Conservation (phyloP, 2,113 vertebrate species). For the Apodemus speciosus region DNA sequence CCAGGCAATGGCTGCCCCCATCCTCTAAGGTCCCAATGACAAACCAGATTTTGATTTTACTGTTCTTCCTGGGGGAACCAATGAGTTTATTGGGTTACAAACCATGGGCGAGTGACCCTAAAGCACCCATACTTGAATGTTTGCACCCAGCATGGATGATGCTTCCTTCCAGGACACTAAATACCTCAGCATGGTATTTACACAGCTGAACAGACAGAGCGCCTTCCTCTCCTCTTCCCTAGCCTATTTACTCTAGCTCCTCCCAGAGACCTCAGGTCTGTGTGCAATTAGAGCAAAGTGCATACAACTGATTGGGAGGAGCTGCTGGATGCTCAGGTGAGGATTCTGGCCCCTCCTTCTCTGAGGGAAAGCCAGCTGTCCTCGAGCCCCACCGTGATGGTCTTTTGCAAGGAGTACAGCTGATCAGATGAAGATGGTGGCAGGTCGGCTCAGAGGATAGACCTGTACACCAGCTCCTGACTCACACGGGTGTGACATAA, state of each 20-base stretch:
- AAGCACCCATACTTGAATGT: background rate
- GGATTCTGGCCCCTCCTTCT: background rate
- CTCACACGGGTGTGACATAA: background rate
- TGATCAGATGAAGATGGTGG: background rate
- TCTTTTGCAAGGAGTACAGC: background rate
- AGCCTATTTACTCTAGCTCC: background rate
- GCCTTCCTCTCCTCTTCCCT: background rate
- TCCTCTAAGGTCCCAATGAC: background rate
- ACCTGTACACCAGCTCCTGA: background rate
- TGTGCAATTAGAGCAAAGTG: background rate
- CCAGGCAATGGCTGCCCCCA: background rate
- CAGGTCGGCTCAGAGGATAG: background rate
- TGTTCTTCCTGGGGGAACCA: background rate
- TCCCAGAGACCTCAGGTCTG: background rate
- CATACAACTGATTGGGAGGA: background rate
- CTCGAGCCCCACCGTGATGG: background rate
- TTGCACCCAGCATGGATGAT: background rate
- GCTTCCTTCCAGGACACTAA: background rate
- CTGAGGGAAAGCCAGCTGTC: background rate
- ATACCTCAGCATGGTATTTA: background rate
- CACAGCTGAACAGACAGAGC: background rate
- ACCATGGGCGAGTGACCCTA: background rate
- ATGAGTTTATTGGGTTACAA: background rate
- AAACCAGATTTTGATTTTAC: background rate
- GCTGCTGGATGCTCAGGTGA: background rate